Base-by-base conservation (phyloP, 2,113 vertebrate species). In the Ursus arctos region DNA sequence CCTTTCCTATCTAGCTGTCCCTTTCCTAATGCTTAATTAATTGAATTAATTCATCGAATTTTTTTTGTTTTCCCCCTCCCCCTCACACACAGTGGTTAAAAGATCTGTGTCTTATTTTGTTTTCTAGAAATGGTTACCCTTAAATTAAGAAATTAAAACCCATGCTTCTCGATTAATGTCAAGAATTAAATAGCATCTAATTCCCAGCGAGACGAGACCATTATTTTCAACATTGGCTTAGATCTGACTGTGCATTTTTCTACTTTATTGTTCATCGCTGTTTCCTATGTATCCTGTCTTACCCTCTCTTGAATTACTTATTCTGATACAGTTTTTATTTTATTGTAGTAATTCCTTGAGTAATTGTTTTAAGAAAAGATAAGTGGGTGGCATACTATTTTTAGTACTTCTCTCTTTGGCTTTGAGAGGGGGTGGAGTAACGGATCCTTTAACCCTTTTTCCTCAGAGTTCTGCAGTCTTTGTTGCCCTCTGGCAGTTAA, bases 301-400 rank as follows among this genome's bases (percentile, higher is more conserved):
- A 76, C 36, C 84, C 71, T 94, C 84, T 93, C 84, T 95, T 43
- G 77, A 88, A 43, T 97, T 57, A 95, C 81, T 96, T 96, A 82
- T 82, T 96, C 92, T 95, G 63, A 65, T 77, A 76, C 36, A 51
- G 28, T 71, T 91, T 84, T 90, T 96, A 72, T 96, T 95, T 94
- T 94, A 65, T 63, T 96, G 88, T 93, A 98, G 89, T 96, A 85
- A 96, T 94, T 97, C 87, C 94, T 97, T 83, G 83, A 95, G 94
- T 94, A 61, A 63, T 88, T 97, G 77, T 94, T 82, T 97, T 63
- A 81, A 95, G 91, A 88, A 65, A 57, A 77, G 91, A 57, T 82
- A 81, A 89, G 95, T 91, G 65, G 86, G 93, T 43, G 71, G 76
- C 57, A 2, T 59, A 21, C 82, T 94, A 94, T 97, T 97, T 97